These are phyloP conservation scores for Cephalopterus ornatus DNA, from an alignment of 2,113 vertebrate genomes.

Conservation along the genomic window DNA sequence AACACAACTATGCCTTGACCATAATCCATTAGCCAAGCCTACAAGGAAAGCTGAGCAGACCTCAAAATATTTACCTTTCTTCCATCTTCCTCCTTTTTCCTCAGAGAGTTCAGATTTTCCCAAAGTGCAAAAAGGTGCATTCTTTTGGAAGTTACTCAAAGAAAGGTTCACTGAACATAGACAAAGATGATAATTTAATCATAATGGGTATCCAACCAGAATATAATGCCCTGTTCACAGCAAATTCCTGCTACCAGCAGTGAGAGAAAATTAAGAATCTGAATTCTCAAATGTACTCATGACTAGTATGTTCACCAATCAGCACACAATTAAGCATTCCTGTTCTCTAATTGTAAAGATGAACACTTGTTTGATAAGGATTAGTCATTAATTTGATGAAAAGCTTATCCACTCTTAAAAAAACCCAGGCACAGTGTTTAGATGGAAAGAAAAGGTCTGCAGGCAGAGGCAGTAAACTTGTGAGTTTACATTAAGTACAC, in stretches of 20 bases:
- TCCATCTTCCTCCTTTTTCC: slow-evolving; percentile 19
- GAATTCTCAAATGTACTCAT: slow-evolving; percentile 13
- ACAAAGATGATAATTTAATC: slow-evolving; percentile 66
- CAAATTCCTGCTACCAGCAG: slow-evolving; percentile 59
- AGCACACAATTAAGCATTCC: background rate
- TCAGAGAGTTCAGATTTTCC: slow-evolving; percentile 5
- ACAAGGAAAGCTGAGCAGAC: slow-evolving; percentile 17
- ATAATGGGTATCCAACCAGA: slow-evolving; percentile 63
- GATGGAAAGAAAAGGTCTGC: background rate
- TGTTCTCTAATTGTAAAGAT: background rate
- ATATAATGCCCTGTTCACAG: slow-evolving; percentile 61
- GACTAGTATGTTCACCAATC: slow-evolving; percentile 19
- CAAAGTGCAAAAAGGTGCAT: slow-evolving; percentile 53
- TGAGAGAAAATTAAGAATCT: slow-evolving; percentile 28
- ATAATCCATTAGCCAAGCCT: slow-evolving; percentile 39
- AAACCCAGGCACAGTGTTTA: background rate
- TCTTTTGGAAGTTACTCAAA: slow-evolving; percentile 45
- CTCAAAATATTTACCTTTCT: slow-evolving; percentile 50
- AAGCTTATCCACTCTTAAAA: background rate
- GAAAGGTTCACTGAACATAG: slow-evolving; percentile 54
- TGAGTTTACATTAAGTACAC: background rate
- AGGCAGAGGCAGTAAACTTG: background rate
- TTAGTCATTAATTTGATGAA: slow-evolving; percentile 20
- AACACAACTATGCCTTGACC: slow-evolving; percentile 28
- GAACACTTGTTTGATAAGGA: background rate